Evolutionary conservation across 2,797 vertebrate species (phyloP).

Genomic region (Notamacropus eugenii): DNA sequence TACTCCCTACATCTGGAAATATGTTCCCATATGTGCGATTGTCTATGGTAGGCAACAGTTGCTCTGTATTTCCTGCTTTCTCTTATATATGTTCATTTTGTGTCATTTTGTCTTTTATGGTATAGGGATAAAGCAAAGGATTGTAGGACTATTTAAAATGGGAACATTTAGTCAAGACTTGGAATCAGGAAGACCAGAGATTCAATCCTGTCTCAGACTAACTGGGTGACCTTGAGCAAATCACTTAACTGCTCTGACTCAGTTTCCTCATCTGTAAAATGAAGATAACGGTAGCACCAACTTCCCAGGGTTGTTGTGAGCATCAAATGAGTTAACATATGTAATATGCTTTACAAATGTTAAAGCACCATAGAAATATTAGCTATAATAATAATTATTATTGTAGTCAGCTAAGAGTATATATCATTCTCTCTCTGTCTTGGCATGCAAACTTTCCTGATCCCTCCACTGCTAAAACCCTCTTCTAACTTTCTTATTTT

Average conservation of each 20-base stretch:
- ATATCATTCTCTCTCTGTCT: background rate
- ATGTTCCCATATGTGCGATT: conserved; percentile 76
- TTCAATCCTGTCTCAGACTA: background rate
- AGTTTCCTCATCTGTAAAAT: background rate
- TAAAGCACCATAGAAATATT: background rate
- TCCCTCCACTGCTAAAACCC: background rate
- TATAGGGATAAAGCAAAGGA: background rate
- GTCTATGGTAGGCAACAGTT: conserved; percentile 62
- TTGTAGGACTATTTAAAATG: background rate
- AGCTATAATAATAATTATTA: background rate
- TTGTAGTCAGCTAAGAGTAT: background rate
- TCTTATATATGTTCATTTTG: conserved; percentile 15
- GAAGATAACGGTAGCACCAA: background rate
- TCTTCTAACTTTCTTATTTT: too few species aligned
- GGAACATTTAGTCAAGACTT: background rate
- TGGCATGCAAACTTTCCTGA: background rate
- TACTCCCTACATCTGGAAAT: conserved; percentile 73
- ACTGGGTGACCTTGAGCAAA: background rate
- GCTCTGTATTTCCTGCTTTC: background rate
- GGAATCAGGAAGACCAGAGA: background rate
- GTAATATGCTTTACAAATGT: background rate
- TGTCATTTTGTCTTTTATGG: background rate
- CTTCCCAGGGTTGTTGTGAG: background rate
- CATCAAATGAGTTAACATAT: background rate
- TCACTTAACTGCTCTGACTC: background rate